A percentile compares a stretch with the other conserved stretches of the same genome.
These are phyloP conservation scores for Epinephelus malabaricus DNA, from an alignment of 2,797 vertebrate species.

Conservation along the genomic window DNA sequence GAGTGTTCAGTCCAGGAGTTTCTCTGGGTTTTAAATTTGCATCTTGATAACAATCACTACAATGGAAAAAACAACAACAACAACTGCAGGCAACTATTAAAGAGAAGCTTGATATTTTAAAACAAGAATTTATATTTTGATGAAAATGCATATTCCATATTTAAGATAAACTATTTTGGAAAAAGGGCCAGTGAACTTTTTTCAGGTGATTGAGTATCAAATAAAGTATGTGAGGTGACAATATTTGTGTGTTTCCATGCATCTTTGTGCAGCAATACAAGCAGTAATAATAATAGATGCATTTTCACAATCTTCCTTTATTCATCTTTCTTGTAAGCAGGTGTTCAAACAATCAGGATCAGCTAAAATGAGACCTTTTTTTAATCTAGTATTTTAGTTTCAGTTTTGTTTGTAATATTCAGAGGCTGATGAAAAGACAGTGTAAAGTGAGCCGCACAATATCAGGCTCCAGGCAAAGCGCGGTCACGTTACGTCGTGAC, in stretches of 20 bases:
- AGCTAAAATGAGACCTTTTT: too few species aligned
- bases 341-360: too few species aligned
- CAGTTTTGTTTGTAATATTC: too few species aligned
- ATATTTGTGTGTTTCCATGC: slow-evolving; percentile 16
- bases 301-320: too few species aligned
- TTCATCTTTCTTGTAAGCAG: too few species aligned
- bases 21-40: slow-evolving; percentile 39
- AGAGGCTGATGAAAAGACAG: too few species aligned
- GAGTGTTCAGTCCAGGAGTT: slow-evolving; percentile 36
- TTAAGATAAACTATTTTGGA: slow-evolving; percentile 78
- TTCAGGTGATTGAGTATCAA: slow-evolving; percentile 76
- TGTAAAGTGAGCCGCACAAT: neutral
- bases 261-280: neutral
- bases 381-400: too few species aligned
- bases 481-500: slow-evolving; percentile 29
- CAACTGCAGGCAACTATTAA: slow-evolving; percentile 48
- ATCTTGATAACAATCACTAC: slow-evolving; percentile 63
- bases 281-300: too few species aligned
- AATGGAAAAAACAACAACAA: slow-evolving; percentile 19
- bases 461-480: neutral
- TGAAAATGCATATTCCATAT: slow-evolving; percentile 68
- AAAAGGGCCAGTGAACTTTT: slow-evolving; percentile 69
- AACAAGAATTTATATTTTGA: slow-evolving; percentile 77
- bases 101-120: slow-evolving; percentile 68
- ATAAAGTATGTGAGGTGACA: slow-evolving; percentile 70